Evolutionary conservation across 1,140 invertebrate genomes (phyloP), one percentile per base, ranked within the genome.

Genomic region (Drosophila pandora): DNA sequence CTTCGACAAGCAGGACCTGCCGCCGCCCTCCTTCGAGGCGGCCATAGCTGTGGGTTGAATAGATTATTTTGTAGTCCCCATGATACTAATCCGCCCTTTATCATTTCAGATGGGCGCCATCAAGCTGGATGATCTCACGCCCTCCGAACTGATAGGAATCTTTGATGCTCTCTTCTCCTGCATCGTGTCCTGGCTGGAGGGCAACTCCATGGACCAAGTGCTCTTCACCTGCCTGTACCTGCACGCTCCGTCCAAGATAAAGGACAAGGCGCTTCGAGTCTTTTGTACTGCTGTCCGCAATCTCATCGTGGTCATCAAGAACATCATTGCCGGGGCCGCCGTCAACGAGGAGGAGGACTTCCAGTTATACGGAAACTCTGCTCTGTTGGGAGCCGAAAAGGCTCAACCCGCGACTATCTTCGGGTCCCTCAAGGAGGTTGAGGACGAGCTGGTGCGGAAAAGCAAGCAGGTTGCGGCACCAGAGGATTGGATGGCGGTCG

Each of bases 291-390:
- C 95, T 63, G 94, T 98, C 48, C 95, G 99, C 73, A 99, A 99
- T 93, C 94, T 98, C 34, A 95, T 99, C 56, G 97, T 98, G 90
- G 94, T 97, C 37, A 97, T 99, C 53, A 95, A 96, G 91, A 96
- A 98, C 78, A 96, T 96, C 90, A 96, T 98, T 72, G 96, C 96
- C 77, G 95, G 96, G 87, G 96, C 96, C n/a, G 94, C 95, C 88
- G 96, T 97, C 9, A 97, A 96, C 92, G 96, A 97, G 93, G 97
- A 99, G 92, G 98, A 99, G 93, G 98, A 99, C 92, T 99, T 99
- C 92, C 97, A 99, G 92, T 95, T 90, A 22, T 91, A 97, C 28
- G 96, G 97, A 91, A 95, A 96, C 13, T 99, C 98, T 92, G 97
- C 97, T n/a, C 98, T 98, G 92, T 94, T 96, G 89, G 93, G 98